These are phyloP conservation scores for Eira barbara DNA, from an alignment of 2,113 vertebrate species.

Conservation along the genomic window DNA sequence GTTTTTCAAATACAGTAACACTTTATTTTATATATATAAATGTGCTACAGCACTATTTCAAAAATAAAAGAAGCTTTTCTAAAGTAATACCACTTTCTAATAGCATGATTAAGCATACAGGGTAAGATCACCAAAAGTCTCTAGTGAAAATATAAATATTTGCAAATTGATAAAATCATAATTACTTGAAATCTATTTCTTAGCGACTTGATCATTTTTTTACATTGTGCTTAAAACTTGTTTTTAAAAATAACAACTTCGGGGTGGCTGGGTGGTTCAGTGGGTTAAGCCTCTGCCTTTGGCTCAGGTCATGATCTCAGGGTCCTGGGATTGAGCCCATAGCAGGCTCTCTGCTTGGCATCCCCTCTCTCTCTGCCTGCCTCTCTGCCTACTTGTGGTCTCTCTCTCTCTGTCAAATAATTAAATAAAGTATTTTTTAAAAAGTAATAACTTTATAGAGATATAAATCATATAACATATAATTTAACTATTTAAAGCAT, in stretches of 20 bases:
- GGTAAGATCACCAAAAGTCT: neutral
- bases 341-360: too few species aligned
- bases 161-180: neutral
- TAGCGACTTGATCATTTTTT: neutral
- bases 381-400: too few species aligned
- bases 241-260: neutral
- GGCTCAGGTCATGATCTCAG: too few species aligned
- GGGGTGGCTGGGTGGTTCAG: too few species aligned
- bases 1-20: conserved; percentile 20
- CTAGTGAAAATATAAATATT: neutral
- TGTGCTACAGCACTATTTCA: neutral
- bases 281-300: too few species aligned
- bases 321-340: too few species aligned
- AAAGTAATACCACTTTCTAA: neutral
- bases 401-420: too few species aligned
- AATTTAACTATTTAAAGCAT: neutral
- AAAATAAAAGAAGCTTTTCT: neutral
- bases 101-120: neutral
- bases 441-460: neutral
- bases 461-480: neutral
- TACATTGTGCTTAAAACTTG: neutral
- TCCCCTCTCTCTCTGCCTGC: too few species aligned
- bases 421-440: too few species aligned
- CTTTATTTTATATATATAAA: neutral
- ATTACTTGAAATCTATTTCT: neutral